Base-by-base conservation (phyloP, 2,797 vertebrate genomes). In the Antrozous pallidus region DNA sequence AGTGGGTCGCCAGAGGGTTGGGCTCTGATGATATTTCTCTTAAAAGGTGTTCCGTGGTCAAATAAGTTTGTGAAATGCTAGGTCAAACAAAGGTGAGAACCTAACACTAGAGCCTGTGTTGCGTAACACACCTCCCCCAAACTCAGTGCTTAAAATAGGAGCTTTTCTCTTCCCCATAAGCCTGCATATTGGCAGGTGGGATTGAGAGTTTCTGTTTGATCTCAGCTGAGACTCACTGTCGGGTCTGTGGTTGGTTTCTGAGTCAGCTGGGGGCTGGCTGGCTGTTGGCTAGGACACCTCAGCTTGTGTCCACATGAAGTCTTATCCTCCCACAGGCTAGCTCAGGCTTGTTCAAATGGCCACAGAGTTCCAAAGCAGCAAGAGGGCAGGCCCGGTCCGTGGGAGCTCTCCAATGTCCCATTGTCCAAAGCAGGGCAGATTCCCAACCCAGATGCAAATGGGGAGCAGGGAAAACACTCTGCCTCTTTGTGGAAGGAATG, bases 321-420 rank as follows among this genome's bases (percentile, higher is more conserved):
- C 58, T 54, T 9, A 0, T 6, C 38, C 42, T 22, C 42, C 51
- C 26, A 20, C 24, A 26, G 33, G 38, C 3, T 33, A 16, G 79
- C 24, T 65, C 12, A 0, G 69, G 13, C 28, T 73, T 12, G 1
- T 26, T 18, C 40, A 8, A 8, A 1, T 0, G 2, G 20, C 2
- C 11, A 2, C 11, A 2, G 18, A 77, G n/a, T 74, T 45, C 56
- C 31, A 8, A 6, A 47, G 26, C 49, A 22, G 28, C 61, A 9
- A 6, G 31, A 61, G 9, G 13, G 3, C 28, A 28, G 33, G 36
- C 16, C 38, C 87, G 3, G 6, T 61, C 58, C 28, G 14, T 7
- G 12, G 28, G 58, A 31, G 28, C 28, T 31, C 28, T 61, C 58
- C 28, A 0, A 51, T 4, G 28, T 14, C 54, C 58, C 49, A 0